Conservation (phyloP, 2,888 invertebrate species). For the Oscheius sp. region DNA sequence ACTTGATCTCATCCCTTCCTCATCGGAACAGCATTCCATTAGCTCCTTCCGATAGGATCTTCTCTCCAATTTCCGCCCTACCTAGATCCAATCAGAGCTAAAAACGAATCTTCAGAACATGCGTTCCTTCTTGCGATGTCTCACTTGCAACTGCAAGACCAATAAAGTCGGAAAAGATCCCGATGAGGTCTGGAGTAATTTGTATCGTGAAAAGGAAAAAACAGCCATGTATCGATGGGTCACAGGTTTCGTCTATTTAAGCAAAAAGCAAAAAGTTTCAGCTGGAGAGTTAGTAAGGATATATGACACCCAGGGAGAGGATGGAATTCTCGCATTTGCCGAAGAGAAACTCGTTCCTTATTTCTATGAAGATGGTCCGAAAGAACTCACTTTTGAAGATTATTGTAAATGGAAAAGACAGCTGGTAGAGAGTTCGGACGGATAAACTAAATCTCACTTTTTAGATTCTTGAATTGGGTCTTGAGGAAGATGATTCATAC, state of each 20-base stretch:
- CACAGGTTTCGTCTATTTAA: constrained; percentile 58
- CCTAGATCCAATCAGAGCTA: too few species aligned
- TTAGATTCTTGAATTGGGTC: constrained; percentile 73
- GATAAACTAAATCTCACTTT: constrained; percentile 34
- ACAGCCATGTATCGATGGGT: constrained; percentile 70
- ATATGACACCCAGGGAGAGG: constrained; percentile 75
- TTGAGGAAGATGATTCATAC: constrained; percentile 81
- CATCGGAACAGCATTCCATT: too few species aligned
- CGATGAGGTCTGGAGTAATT: constrained; percentile 69
- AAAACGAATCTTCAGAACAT: background rate
- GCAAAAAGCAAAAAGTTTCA: constrained; percentile 20
- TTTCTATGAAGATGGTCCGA: constrained; percentile 80
- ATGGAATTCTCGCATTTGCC: constrained; percentile 74
- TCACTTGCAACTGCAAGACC: background rate
- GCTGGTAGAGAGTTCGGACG: constrained; percentile 28
- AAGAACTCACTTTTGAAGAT: constrained; percentile 82
- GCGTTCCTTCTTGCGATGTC: background rate
- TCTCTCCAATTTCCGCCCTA: background rate
- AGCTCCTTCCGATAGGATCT: background rate
- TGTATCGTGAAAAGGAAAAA: constrained; percentile 70
- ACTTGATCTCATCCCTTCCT: too few species aligned
- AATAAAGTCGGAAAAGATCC: constrained; percentile 51
- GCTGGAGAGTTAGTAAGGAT: constrained; percentile 87
- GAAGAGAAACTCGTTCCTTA: constrained; percentile 65
- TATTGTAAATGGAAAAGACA: constrained; percentile 82